phyloP scores from a whole-genome alignment of 2,888 invertebrate species.

The Thymelicus lineola region DNA sequence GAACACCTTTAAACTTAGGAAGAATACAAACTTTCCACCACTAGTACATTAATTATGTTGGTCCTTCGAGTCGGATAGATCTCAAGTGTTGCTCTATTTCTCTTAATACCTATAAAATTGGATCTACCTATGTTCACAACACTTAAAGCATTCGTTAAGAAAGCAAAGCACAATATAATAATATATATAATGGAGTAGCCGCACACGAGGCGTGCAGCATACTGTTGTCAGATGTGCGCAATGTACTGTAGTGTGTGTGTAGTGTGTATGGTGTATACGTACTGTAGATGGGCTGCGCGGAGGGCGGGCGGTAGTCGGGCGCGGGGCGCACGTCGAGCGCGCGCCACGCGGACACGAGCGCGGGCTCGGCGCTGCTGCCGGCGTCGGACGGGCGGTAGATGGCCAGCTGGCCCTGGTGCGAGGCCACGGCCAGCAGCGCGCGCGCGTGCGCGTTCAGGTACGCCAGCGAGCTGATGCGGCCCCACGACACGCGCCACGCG shows the following conservation, averaged over 20 bases:
- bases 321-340: constrained; percentile 88
- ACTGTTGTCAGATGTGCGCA: no score
- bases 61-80: neutral
- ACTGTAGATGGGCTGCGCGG: constrained; percentile 76
- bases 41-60: no score
- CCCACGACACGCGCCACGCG: constrained; percentile 79
- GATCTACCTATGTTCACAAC: no score
- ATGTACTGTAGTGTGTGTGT: constrained; percentile 13
- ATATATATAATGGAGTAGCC: no score
- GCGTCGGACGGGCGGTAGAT: constrained; percentile 83
- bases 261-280: constrained; percentile 47
- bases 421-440: constrained; percentile 90
- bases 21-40: no score
- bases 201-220: no score
- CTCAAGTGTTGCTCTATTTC: neutral
- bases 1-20: no score
- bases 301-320: constrained; percentile 72
- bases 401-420: constrained; percentile 91
- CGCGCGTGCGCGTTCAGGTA: constrained; percentile 95
- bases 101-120: no score
- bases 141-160: no score
- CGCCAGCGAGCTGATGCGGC: constrained; percentile 92
- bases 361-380: constrained; percentile 64
- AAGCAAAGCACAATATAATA: no score
- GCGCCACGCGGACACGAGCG: constrained; percentile 91